These are phyloP conservation scores for Oophaga pumilio DNA, from an alignment of 2,113 vertebrate genomes.

Conservation along the genomic window DNA sequence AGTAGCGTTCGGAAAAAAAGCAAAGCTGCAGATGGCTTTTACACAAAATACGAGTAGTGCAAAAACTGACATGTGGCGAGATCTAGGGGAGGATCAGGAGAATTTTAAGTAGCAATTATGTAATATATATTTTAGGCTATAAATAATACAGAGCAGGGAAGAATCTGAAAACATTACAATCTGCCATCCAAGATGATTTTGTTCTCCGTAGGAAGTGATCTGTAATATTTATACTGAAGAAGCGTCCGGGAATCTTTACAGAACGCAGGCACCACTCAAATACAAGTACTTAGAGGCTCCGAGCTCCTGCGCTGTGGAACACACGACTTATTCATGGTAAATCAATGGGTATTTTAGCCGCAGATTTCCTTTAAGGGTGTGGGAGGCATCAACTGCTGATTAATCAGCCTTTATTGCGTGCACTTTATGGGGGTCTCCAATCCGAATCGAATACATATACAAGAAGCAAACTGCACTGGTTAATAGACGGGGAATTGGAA, in stretches of 20 bases:
- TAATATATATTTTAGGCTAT: not conserved
- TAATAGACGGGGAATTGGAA: not conserved
- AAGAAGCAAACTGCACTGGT: not conserved
- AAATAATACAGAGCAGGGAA: not conserved
- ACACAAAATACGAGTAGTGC: no score
- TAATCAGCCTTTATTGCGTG: constrained; percentile 2
- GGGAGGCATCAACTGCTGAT: not conserved
- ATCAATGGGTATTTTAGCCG: not conserved
- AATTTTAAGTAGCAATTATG: not conserved
- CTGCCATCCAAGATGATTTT: not conserved
- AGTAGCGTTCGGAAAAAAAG: no score
- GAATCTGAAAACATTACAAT: not conserved
- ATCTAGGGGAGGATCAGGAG: no score
- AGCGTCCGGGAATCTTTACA: not conserved
- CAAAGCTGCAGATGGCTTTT: no score
- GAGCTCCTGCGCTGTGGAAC: not conserved
- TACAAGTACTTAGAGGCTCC: not conserved
- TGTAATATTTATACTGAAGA: not conserved
- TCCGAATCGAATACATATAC: not conserved
- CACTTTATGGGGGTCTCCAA: not conserved
- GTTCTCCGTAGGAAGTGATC: not conserved
- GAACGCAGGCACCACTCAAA: not conserved
- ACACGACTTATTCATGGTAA: not conserved
- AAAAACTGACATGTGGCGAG: no score
- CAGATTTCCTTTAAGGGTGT: constrained; percentile 13